Evolutionary conservation across 1,140 invertebrate genomes (phyloP).

Genomic region (Drosophila nebulosa): DNA sequence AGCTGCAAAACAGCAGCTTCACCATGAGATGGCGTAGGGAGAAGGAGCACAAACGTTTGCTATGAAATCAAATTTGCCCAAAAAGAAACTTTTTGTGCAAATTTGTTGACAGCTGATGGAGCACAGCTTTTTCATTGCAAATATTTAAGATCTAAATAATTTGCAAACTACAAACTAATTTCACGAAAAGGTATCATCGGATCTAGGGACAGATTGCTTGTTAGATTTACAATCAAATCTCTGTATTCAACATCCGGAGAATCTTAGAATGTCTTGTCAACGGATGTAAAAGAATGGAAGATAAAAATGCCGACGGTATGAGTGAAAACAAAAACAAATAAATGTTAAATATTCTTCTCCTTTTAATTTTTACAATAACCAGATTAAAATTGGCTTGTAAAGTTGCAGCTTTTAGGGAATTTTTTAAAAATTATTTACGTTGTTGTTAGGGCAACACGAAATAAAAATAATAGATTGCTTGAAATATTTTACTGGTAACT

Average conservation of each 20-base stretch:
- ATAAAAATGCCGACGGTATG: no score
- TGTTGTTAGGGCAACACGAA: no score
- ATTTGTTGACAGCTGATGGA: conserved; percentile 1
- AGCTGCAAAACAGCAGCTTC: conserved; percentile 10
- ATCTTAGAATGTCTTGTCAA: not conserved
- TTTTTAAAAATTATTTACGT: no score
- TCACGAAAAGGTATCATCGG: not conserved
- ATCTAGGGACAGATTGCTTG: not conserved
- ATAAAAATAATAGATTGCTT: no score
- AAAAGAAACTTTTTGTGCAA: not conserved
- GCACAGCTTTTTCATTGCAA: not conserved
- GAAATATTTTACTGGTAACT: no score
- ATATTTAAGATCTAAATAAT: conserved; percentile 1
- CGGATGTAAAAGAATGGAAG: not conserved
- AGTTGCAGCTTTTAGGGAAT: no score
- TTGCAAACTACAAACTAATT: not conserved
- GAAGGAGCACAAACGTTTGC: conserved; percentile 11
- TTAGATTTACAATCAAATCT: not conserved
- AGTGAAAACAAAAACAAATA: no score
- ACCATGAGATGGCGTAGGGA: conserved; percentile 6
- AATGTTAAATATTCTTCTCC: no score
- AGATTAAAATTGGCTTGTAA: no score
- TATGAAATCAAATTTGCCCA: conserved; percentile 69
- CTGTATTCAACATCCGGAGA: not conserved
- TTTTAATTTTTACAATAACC: no score